Evolutionary conservation across 2,113 vertebrate species (phyloP).

Genomic region (Onychostoma macrolepis): DNA sequence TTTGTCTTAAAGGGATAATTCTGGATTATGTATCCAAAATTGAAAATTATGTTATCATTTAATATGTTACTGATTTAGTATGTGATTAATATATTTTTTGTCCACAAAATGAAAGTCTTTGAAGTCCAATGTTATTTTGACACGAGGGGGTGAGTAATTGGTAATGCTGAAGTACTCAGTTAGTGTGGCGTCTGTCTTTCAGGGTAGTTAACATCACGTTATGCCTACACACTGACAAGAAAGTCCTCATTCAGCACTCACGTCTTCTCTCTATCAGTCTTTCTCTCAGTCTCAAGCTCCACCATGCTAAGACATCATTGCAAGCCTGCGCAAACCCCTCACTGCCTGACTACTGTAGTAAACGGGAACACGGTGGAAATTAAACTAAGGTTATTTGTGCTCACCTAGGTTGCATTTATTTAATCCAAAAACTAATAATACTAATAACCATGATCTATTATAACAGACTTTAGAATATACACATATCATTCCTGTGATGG

Average conservation of each 20-base stretch:
- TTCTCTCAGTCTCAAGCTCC: not conserved
- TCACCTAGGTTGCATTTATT: too few species aligned
- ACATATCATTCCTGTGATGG: too few species aligned
- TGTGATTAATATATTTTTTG: too few species aligned
- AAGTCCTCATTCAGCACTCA: not conserved
- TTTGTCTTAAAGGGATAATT: not conserved
- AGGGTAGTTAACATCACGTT: not conserved
- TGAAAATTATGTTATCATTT: not conserved
- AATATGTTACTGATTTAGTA: too few species aligned
- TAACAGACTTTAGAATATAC: too few species aligned
- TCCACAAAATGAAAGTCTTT: too few species aligned
- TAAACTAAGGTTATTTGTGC: too few species aligned
- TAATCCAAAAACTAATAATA: too few species aligned
- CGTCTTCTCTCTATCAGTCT: not conserved
- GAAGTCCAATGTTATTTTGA: not conserved
- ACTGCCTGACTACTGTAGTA: not conserved
- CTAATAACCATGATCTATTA: too few species aligned
- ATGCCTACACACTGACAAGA: not conserved
- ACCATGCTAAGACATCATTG: not conserved
- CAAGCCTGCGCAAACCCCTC: not conserved
- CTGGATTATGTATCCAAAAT: not conserved
- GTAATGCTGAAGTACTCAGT: not conserved
- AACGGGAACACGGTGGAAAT: not conserved
- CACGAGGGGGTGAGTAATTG: not conserved
- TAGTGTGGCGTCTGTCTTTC: not conserved